Evolutionary conservation across 1,140 invertebrate genomes (phyloP), one percentile per base, ranked within the genome.

Genomic region (Oscheius sp.): DNA sequence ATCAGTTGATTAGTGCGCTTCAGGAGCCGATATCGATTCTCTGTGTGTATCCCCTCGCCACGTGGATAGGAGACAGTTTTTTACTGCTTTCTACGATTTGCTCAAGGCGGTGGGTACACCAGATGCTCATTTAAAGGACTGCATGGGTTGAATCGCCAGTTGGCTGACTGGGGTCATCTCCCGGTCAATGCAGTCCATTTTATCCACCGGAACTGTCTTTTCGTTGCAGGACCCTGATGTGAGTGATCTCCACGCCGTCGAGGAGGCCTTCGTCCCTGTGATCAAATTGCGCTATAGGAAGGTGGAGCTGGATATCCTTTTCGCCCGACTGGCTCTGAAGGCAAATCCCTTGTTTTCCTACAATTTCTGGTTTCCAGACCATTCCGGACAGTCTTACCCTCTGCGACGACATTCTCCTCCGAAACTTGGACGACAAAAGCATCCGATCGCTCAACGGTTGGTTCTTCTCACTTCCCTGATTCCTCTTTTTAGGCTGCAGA

Each of bases 251-350:
- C 82, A 91, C 89, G 90, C 93, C 1, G 94, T 99, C 4, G 94
- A 98, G 86, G 95, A 98, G 85, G 97, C 97, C 0, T 99, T 93
- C 88, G 97, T 99, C 68, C 97, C 97, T 23, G 93, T 99, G 1
- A 97, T 99, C 62, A 99, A 98, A 88, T 95, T 99, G 92, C 93
- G 93, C 83, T 98, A 97, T 87, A 92, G 95, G 88, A 93, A 93
- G 26, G 97, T 99, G 78, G 96, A 85, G 74, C 78, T 89, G 78
- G 97, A 99, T 89, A 91, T 99, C 90, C 85, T 98, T 58, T 99
- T 99, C 87, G 94, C 95, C 0, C 89, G 93, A 74, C 86, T 99
- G 38, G 91, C 93, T 18, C 86, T 95, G 26, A 49, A 28, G 23
- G 35, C 35, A 29, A 34, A 7, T 34, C 32, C 35, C 36, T 4